Base-by-base conservation (phyloP, 2,113 vertebrate species). In the Cephalopterus ornatus region DNA sequence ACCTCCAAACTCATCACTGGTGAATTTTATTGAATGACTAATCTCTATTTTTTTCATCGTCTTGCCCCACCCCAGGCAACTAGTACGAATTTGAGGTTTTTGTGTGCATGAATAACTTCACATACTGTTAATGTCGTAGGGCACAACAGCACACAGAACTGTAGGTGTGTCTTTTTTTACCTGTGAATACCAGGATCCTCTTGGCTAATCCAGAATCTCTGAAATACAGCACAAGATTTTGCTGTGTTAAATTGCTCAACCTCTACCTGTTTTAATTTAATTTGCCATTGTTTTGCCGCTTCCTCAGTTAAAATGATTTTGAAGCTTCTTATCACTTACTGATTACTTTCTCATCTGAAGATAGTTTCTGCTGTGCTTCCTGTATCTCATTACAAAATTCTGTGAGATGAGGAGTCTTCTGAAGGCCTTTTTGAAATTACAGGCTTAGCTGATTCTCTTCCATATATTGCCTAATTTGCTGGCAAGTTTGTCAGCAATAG, bases 101-200 rank as follows among this genome's bases (percentile, higher is more conserved):
- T 12, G 18, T 2, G 12, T 53, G 17, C 28, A 4, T 66, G 42
- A n/a, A 28, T 50, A 84, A 50, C 18, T 23, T 84, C 23, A 27
- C 26, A 10, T 66, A 33, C 9, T 73, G 0, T 26, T 84, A n/a
- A 3, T 0, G 0, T 28, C 53, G 28, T n/a, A 20, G 44, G 30
- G 11, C 59, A 13, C 52, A 44, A 10, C 23, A 66, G 19, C 68
- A 30, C 33, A 22, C 14, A 61, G 24, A 59, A 14, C 47, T 86
- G 49, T 63, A 68, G 52, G 1, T 53, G 8, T 0, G n/a, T n/a
- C n/a, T n/a, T 4, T 55, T 83, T 71, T 53, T 58, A 35, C 26
- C 14, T 52, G 35, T 74, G 46, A 74, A 42, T 61, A 71, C 5
- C 21, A n/a, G 24, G 15, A 12, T 89, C 17, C 32, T 61, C 39